Evolutionary conservation across 1,140 invertebrate genomes (phyloP), one percentile per base, ranked within the genome.

Genomic region (Melitaea cinxia): DNA sequence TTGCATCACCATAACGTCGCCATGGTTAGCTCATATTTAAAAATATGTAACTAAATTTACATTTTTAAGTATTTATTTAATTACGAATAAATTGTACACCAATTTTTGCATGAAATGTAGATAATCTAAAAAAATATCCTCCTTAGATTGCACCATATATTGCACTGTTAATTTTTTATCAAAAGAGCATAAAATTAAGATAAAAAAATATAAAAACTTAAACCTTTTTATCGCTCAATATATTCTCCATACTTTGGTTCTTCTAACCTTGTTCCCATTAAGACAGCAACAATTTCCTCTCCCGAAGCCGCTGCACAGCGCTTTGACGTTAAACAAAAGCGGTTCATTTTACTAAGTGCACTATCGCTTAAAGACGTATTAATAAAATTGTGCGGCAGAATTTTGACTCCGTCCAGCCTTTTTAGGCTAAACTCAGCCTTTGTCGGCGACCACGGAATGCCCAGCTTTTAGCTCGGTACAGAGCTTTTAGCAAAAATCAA

Each of bases 401-500:
- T 30, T 30, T 53, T 30, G 47, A 50, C 15, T 28, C 23, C 5
- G 45, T 21, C 5, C 45, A 24, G 28, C 14, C 50, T 23, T 53
- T 53, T 68, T 63, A 63, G 59, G 59, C 59, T 60, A 47, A 50
- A 60, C 57, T 50, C 54, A 53, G 50, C 70, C 69, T 76, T 73
- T 71, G 63, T 49, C 61, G 61, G 56, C 65, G 61, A 69, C 69
- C 71, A 55, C 71, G 68, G 67, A 45, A 39, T 72, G 53, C 24
- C 47, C 52, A 65, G 75, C 75, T 77, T 77, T 77, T 77, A 77
- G 63, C 63, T 17, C 33, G 42, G 52, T 49, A 59, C 10, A 69
- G 28, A 37, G 65, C 68, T 76, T 73, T 76, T 70, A 74, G 60
- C 62, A 74, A 77, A 77, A 77, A 74, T 74, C 54, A 65, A 45